Base-by-base conservation (phyloP, 2,113 vertebrate genomes). In the human (Homo sapiens) region DNA sequence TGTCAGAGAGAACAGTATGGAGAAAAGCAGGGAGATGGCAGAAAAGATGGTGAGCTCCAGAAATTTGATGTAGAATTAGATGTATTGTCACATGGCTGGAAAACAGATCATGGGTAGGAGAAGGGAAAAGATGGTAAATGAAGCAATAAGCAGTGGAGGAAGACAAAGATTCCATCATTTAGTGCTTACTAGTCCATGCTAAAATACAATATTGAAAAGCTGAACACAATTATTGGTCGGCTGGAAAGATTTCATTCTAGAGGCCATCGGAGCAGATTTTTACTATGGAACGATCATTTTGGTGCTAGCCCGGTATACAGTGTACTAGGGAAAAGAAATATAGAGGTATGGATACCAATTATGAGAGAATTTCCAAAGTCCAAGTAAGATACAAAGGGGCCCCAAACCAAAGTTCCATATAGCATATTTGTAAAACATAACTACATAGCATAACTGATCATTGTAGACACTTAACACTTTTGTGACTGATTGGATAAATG, bases 171-270 rank as follows among this genome's bases (percentile, higher is more conserved):
- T 40, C 38, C 52, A 50, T 38, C 16, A 1, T 59, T 80, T 40
- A 61, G 45, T 55, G 40, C 66, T 81, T 48, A 38, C 23, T 59
- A 57, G 17, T n/a, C 13, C 78, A 25, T 18, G 11, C 70, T 45
- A 80, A 96, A 94, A 93, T 79, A 25, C 23, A 76, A 5, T 18
- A 59, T 8, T 64, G 43, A 40, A 87, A 81, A 89, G 30, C 30
- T n/a, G 59, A 84, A 8, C 30, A 38, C 3, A 52, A 48, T 11
- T 32, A 57, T 27, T 45, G 5, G 8, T 52, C 38, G 76, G 12
- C 0, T 38, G 30, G 30, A 66, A 79, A 72, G 38, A 81, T 38
- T 50, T 38, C n/a, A 66, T 10, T 13, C 35, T 22, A 25, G 1
- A 50, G 72, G 50, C 27, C 50, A 66, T 6, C 17, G 10, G 32